Base-by-base conservation (phyloP, 2,113 vertebrate species). In the Tonatia bakeri region DNA sequence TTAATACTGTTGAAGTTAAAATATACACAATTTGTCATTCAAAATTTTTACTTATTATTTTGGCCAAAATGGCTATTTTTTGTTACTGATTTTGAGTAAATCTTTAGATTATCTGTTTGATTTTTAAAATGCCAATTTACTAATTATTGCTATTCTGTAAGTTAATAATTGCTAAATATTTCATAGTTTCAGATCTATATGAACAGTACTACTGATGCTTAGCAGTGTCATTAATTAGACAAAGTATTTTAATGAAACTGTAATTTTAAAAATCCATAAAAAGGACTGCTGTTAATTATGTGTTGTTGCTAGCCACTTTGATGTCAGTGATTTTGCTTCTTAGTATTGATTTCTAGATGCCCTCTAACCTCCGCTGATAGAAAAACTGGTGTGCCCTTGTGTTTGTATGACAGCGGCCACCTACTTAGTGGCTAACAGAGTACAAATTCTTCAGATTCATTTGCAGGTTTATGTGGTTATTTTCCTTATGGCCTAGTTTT, bases 241-340 rank as follows among this genome's bases (percentile, higher is more conserved):
- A 87, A 0, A 76, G 9, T 19, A 7, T 96, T 98, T 96, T 94
- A 82, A 96, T 96, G 91, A 97, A 92, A 97, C 84, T 97, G 64
- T 98, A 67, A 91, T 96, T 97, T 96, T 87, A 76, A 73, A 95
- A 93, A 75, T 69, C 40, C 33, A 6, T 76, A 81, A 93, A 96
- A 95, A 87, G 96, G 90, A 96, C 36, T 72, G 13, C 40, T 97
- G 67, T 97, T 95, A 69, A 95, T 96, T 97, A 69, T 92, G 73
- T 94, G 69, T 87, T 94, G 50, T 93, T 94, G 47, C 87, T 94
- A 95, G 61, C 28, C 9, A 85, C 59, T 94, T 94, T n/a, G 33
- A 31, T 45, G 33, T 92, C 95, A 79, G 75, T 77, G 94, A 87
- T 87, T 96, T 95, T 88, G 9, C 94, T 94, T 96, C 45, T 91